phyloP scores from a whole-genome alignment of 2,113 vertebrate genomes.

The Epinephelus moara region DNA sequence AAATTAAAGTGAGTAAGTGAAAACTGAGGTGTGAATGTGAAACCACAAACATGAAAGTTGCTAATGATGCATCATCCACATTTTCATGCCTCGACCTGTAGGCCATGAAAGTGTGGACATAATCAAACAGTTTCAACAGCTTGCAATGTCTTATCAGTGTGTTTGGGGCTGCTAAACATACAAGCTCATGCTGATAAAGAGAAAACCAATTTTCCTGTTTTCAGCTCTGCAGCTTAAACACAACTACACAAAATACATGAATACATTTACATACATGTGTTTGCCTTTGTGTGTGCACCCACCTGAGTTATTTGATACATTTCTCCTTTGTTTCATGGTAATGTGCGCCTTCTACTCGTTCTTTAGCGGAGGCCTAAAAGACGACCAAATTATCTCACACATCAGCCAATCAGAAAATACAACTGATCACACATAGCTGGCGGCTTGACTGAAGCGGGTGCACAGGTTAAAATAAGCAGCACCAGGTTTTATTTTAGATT shows the following conservation, averaged over 20 bases:
- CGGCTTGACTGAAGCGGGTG: background rate
- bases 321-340: constrained; percentile 67
- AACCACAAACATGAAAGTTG: no score
- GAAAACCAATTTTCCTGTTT: no score
- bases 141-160: no score
- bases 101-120: no score
- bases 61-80: no score
- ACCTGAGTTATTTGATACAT: constrained; percentile 73
- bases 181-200: no score
- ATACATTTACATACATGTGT: background rate
- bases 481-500: background rate
- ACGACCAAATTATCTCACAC: constrained; percentile 69
- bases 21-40: no score
- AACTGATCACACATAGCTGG: background rate
- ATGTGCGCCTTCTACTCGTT: constrained; percentile 52
- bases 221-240: no score
- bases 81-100: background rate
- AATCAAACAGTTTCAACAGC: no score
- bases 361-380: constrained; percentile 77
- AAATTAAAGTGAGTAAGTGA: no score
- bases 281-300: constrained; percentile 57
- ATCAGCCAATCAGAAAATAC: constrained; percentile 34
- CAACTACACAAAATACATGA: no score
- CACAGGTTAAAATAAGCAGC: background rate
- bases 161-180: no score